phyloP scores from a whole-genome alignment of 2,888 invertebrate species.

The Phortica magna region DNA sequence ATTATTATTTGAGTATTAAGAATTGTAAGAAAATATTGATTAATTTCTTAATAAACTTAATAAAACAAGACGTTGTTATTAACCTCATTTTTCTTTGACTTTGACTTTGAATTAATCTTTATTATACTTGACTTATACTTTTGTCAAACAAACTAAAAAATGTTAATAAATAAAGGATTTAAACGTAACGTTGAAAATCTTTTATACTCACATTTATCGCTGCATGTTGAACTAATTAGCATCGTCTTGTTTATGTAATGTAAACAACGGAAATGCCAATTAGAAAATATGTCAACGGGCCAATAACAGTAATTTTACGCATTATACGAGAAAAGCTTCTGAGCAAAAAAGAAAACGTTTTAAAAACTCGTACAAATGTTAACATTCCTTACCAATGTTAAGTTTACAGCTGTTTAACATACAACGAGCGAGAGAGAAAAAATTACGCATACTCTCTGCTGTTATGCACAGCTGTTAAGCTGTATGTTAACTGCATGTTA shows the following conservation, averaged over 20 bases:
- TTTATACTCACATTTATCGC: not conserved
- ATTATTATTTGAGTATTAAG: no score
- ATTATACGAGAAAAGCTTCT: not conserved
- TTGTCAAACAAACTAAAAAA: no score
- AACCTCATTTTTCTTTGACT: no score
- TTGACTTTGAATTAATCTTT: no score
- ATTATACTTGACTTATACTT: no score
- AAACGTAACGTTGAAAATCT: not conserved
- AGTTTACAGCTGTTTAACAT: conserved; percentile 38
- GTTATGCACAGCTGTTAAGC: conserved; percentile 41
- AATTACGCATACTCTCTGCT: conserved; percentile 15
- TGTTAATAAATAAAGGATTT: no score
- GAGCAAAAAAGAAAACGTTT: not conserved
- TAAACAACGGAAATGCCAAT: conserved; percentile 61
- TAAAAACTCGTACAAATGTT: not conserved
- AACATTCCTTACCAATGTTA: not conserved
- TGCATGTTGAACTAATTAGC: conserved; percentile 19
- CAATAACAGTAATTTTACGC: conserved; percentile 48
- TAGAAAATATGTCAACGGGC: conserved; percentile 65
- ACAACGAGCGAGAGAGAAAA: conserved; percentile 45
- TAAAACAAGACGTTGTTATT: no score
- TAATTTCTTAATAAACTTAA: no score
- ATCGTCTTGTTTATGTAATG: conserved; percentile 8
- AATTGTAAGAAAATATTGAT: no score
- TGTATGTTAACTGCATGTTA: conserved; percentile 23